Evolutionary conservation across 2,797 vertebrate species (phyloP), one percentile per base, ranked within the genome.

Genomic region (Synaphobranchus kaupii): DNA sequence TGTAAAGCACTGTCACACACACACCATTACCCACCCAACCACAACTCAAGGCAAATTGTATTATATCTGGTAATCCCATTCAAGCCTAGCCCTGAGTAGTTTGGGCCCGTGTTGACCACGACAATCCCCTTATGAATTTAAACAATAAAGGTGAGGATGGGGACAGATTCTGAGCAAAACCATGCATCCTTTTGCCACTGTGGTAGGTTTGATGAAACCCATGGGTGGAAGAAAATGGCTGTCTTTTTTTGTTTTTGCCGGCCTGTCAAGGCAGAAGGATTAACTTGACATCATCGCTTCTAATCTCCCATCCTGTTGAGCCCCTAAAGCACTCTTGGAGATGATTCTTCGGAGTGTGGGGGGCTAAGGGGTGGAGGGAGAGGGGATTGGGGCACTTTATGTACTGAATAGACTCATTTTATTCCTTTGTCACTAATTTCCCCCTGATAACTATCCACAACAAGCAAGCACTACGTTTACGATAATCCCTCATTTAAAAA

Each of bases 61-160:
- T 66, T 66, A 58, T 58, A 66, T 66, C 60, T 66, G 60, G 60
- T 66, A 66, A 66, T 66, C 60, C 68, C 68, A 17, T 71, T 31
- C n/a, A 71, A 34, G 28, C 2, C 20, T 71, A 34, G 20, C 68
- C n/a, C 68, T 34, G 68, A 71, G 28, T 15, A 34, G 68, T 68
- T 2, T 34, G 68, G 9, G 28, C 68, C 68, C 68, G 3, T 13
- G n/a, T 28, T 12, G 0, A 22, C 68, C 68, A 34, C 68, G 13
- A 31, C 68, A 71, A 71, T 34, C n/a, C 68, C 28, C 13, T 31
- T 34, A 8, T 71, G 28, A 71, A 12, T 71, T 8, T 71, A 71
- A 71, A 71, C 28, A 71, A 31, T 71, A 71, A 71, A 71, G 68
- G 28, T 34, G 68, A 71, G 28, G 28, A 71, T 10, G 68, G 28